These are phyloP conservation scores for Furnarius figulus DNA, from an alignment of 2,113 vertebrate species.

Conservation along the genomic window DNA sequence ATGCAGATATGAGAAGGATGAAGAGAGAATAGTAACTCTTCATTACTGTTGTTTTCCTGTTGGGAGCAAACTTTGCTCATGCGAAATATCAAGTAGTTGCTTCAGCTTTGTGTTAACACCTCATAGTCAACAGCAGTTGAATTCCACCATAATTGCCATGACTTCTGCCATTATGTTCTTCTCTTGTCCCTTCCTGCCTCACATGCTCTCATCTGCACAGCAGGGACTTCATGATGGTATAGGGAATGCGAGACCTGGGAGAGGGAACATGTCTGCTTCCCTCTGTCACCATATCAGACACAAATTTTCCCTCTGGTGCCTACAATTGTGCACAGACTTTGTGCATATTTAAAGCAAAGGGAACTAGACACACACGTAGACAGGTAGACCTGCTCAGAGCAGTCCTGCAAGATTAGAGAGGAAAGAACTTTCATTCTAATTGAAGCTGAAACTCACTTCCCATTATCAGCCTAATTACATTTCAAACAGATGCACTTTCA, in stretches of 20 bases:
- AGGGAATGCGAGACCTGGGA: background rate
- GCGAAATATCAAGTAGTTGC: background rate
- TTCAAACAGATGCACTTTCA: background rate
- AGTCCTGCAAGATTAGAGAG: background rate
- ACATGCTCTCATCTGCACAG: accelerated
- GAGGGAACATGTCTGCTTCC: background rate
- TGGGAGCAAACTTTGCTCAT: background rate
- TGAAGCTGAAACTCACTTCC: conserved; percentile 8
- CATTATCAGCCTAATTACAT: background rate
- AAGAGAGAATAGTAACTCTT: background rate
- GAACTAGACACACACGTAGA: background rate
- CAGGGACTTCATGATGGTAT: background rate
- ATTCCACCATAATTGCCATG: background rate
- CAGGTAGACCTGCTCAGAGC: background rate
- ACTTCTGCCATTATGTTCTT: background rate
- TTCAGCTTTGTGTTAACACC: background rate
- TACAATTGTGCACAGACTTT: background rate
- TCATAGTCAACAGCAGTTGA: background rate
- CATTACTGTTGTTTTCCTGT: background rate
- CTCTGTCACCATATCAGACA: background rate
- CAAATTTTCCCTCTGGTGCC: background rate
- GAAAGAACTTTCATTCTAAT: background rate
- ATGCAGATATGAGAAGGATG: background rate
- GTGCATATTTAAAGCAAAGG: background rate
- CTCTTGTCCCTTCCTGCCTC: background rate